phyloP scores from a whole-genome alignment of 2,797 vertebrate genomes.

The Sebastes reedi region DNA sequence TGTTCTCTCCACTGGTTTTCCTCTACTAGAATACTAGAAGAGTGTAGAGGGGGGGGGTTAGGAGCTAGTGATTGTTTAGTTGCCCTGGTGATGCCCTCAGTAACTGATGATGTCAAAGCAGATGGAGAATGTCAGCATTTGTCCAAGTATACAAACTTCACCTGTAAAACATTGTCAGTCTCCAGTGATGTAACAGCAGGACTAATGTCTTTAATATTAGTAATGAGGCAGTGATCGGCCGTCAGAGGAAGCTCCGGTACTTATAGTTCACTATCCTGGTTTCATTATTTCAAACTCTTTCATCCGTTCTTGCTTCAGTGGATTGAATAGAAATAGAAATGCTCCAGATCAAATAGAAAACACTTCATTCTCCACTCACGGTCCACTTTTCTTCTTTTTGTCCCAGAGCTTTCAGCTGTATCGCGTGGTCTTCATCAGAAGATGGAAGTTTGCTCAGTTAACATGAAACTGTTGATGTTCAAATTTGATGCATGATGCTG shows the following conservation, averaged over 20 bases:
- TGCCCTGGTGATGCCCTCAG: background rate
- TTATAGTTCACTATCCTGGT: background rate
- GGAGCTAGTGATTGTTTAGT: background rate
- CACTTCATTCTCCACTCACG: background rate
- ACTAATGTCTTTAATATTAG: no score
- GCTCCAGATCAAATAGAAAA: background rate
- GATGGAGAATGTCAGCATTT: background rate
- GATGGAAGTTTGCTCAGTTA: background rate
- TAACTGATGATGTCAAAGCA: constrained; percentile 22
- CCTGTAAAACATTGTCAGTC: background rate
- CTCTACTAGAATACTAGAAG: background rate
- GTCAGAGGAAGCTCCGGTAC: background rate
- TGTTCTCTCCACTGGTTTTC: background rate
- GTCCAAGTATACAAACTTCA: background rate
- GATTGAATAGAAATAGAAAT: no score
- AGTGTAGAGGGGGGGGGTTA: background rate
- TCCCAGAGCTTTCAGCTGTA: background rate
- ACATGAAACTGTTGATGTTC: background rate
- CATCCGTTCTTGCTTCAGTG: background rate
- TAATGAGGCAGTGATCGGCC: background rate
- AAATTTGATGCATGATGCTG: background rate
- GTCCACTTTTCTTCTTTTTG: background rate
- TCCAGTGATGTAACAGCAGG: background rate
- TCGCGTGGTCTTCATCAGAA: background rate
- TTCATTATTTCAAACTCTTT: background rate